Percentiles rank a stretch among this genome's conserved stretches.
Evolutionary conservation across 2,888 invertebrate genomes (phyloP).

Genomic region (Cryptocheilus praepositus): DNA sequence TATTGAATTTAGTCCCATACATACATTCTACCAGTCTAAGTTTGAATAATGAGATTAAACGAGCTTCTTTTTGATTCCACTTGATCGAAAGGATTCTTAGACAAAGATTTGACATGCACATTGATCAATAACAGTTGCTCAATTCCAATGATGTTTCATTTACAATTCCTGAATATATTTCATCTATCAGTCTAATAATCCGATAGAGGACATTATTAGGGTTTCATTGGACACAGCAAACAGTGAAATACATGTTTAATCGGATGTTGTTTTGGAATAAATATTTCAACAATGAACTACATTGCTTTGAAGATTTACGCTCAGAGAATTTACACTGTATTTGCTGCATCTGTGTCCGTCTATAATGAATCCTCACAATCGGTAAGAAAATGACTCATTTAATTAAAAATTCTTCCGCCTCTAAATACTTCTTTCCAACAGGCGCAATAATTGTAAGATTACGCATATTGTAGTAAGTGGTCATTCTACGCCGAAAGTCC

Average conservation of each 20-base stretch:
- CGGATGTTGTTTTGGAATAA: background rate
- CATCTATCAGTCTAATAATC: constrained; percentile 39
- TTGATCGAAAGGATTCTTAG: constrained; percentile 50
- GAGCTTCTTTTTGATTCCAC: constrained; percentile 44
- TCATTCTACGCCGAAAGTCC: constrained; percentile 67
- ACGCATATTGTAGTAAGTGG: constrained; percentile 61
- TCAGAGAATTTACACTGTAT: constrained; percentile 16
- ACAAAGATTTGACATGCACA: constrained; percentile 32
- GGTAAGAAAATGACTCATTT: constrained; percentile 49
- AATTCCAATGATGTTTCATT: constrained; percentile 53
- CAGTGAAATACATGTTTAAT: background rate
- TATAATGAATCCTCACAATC: constrained; percentile 43
- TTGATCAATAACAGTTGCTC: constrained; percentile 38
- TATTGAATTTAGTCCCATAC: constrained; percentile 67
- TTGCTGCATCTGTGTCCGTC: constrained; percentile 27
- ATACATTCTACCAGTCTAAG: constrained; percentile 66
- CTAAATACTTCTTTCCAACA: constrained; percentile 38
- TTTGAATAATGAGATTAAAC: constrained; percentile 58
- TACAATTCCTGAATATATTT: constrained; percentile 53
- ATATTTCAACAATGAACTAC: constrained; percentile 6
- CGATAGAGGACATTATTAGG: constrained; percentile 25
- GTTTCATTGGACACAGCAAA: constrained; percentile 23
- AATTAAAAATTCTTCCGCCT: constrained; percentile 46
- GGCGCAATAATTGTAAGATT: constrained; percentile 57
- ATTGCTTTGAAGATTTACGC: background rate